These are phyloP conservation scores for Emmelina monodactyla DNA, from an alignment of 2,888 invertebrate species.

Conservation along the genomic window DNA sequence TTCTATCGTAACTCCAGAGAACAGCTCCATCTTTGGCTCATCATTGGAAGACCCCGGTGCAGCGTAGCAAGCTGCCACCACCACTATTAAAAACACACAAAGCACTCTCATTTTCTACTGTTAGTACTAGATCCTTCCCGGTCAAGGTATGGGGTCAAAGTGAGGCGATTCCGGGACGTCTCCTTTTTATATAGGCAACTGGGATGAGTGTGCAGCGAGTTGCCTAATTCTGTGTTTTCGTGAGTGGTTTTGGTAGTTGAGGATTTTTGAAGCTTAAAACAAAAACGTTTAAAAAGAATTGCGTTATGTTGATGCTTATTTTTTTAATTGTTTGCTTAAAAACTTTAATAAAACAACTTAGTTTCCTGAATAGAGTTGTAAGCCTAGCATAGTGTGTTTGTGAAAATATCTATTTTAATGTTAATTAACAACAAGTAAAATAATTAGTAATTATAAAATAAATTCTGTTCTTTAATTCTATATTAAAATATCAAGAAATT, in stretches of 20 bases:
- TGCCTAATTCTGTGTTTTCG: slow-evolving; percentile 14
- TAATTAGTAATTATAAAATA: no score
- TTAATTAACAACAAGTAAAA: no score
- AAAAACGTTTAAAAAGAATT: no score
- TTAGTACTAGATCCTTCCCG: slow-evolving; percentile 23
- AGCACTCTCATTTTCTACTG: slow-evolving; percentile 40
- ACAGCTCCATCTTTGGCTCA: slow-evolving; percentile 41
- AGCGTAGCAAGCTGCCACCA: slow-evolving; percentile 37
- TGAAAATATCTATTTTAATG: no score
- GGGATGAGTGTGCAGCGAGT: slow-evolving; percentile 16
- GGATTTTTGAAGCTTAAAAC: no score
- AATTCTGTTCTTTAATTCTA: no score
- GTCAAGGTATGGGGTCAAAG: slow-evolving; percentile 34
- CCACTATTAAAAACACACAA: slow-evolving; percentile 33
- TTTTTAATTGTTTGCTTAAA: no score
- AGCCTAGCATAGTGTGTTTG: no score
- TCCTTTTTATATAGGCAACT: slow-evolving; percentile 27
- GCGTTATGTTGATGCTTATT: no score
- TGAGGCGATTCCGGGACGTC: slow-evolving; percentile 32
- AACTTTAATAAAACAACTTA: no score
- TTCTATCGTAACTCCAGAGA: slow-evolving; percentile 53
- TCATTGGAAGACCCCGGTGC: slow-evolving; percentile 39
- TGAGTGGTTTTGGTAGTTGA: slow-evolving; percentile 29
- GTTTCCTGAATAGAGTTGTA: no score
- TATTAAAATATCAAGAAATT: no score